Conservation (phyloP, 2,797 vertebrate species). For the Stomatorhinus walkeri region DNA sequence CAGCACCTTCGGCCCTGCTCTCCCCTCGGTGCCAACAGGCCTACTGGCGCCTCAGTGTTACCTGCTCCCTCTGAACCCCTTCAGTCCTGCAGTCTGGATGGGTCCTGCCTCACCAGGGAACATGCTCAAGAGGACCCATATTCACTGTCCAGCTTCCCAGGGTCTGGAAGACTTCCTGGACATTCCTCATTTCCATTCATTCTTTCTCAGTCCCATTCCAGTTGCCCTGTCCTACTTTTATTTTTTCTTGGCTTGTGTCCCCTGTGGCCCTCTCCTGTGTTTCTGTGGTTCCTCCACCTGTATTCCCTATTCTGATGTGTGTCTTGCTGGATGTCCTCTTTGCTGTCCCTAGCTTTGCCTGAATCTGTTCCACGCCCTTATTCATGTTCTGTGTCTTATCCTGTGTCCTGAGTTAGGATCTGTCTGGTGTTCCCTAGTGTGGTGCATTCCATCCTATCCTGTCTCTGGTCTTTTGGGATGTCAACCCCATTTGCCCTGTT, state of each 20-base stretch:
- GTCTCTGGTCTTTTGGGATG: background rate
- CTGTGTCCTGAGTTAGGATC: background rate
- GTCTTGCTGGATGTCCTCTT: background rate
- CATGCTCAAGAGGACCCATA: background rate
- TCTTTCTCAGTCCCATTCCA: background rate
- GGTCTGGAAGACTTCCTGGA: background rate
- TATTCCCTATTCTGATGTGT: background rate
- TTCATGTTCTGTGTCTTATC: background rate
- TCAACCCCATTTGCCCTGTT: background rate
- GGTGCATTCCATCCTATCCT: background rate
- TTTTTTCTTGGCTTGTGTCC: background rate
- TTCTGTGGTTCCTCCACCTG: background rate
- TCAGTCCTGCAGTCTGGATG: background rate
- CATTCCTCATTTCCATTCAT: background rate
- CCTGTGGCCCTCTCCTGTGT: background rate
- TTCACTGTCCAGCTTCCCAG: background rate
- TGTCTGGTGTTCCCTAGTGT: background rate
- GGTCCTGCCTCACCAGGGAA: background rate
- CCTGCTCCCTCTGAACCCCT: background rate
- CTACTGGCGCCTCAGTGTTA: background rate
- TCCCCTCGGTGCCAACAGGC: background rate
- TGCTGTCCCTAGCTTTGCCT: background rate
- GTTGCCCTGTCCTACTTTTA: background rate
- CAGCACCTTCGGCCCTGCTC: background rate
- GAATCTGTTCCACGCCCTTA: background rate